Conservation (phyloP, 2,113 vertebrate genomes). For the Mormyrus lacerda region DNA sequence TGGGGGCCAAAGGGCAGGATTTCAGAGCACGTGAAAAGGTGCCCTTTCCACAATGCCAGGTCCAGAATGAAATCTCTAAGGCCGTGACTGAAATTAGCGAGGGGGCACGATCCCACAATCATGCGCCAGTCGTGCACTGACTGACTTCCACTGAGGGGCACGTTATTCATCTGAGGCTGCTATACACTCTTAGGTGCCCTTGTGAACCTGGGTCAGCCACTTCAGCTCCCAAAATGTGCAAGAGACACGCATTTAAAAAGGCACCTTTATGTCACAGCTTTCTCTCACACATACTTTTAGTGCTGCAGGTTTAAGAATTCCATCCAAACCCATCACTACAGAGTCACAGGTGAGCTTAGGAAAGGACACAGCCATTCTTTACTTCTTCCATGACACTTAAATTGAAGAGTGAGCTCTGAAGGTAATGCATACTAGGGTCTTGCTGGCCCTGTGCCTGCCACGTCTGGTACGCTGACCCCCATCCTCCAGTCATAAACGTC, state of each 20-base stretch:
- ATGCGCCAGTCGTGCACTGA: background rate
- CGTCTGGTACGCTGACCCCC: constrained; percentile 91
- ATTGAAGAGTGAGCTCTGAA: background rate
- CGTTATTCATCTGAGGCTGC: background rate
- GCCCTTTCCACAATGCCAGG: background rate
- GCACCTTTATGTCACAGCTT: background rate
- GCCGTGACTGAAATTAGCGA: background rate
- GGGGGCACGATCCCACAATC: background rate
- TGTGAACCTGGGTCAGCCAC: background rate
- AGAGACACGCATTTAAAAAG: background rate
- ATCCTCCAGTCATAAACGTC: constrained; percentile 88
- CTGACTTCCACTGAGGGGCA: background rate
- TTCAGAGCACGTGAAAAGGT: background rate
- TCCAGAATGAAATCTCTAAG: background rate
- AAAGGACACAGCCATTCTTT: background rate
- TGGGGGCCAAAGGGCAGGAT: background rate
- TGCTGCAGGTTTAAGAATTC: background rate
- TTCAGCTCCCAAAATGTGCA: background rate
- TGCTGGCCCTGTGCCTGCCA: constrained; percentile 94
- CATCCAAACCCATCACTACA: background rate
- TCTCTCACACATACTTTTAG: background rate
- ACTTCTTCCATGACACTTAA: background rate
- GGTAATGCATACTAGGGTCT: constrained; percentile 61
- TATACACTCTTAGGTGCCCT: background rate
- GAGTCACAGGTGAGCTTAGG: background rate